Evolutionary conservation across 2,113 vertebrate species (phyloP).

Genomic region (Alligator mississippiensis): DNA sequence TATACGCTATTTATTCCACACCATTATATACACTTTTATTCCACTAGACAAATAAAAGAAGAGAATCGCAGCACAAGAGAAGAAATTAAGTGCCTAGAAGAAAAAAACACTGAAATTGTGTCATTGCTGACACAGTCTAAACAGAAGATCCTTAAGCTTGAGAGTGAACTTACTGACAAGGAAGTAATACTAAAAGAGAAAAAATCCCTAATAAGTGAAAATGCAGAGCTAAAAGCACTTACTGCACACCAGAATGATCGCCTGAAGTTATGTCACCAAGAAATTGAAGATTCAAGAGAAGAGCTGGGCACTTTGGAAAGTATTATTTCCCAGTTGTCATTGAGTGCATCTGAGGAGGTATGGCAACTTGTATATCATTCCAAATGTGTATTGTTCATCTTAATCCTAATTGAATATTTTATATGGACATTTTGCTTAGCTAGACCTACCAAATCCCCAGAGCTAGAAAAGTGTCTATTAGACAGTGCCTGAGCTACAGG

Average conservation of each 20-base stretch:
- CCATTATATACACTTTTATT: constrained; percentile 5
- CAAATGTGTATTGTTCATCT: background rate
- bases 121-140: constrained; percentile 77
- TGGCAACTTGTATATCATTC: background rate
- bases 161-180: constrained; percentile 82
- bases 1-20: background rate
- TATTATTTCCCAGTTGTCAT: constrained; percentile 80
- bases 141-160: constrained; percentile 76
- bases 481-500: too few species aligned
- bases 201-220: constrained; percentile 79
- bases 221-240: constrained; percentile 80
- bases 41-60: constrained; percentile 82
- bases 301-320: constrained; percentile 86
- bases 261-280: constrained; percentile 78
- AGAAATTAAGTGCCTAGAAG: constrained; percentile 64
- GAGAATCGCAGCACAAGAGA: constrained; percentile 76
- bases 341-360: constrained; percentile 66
- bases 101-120: constrained; percentile 80
- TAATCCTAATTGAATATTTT: background rate
- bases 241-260: constrained; percentile 78
- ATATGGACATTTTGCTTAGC: background rate
- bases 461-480: too few species aligned
- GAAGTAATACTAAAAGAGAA: constrained; percentile 73
- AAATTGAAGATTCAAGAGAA: constrained; percentile 82
- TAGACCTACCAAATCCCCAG: too few species aligned